Evolutionary conservation across 1,140 invertebrate species (phyloP).

Genomic region (Apis florea): DNA sequence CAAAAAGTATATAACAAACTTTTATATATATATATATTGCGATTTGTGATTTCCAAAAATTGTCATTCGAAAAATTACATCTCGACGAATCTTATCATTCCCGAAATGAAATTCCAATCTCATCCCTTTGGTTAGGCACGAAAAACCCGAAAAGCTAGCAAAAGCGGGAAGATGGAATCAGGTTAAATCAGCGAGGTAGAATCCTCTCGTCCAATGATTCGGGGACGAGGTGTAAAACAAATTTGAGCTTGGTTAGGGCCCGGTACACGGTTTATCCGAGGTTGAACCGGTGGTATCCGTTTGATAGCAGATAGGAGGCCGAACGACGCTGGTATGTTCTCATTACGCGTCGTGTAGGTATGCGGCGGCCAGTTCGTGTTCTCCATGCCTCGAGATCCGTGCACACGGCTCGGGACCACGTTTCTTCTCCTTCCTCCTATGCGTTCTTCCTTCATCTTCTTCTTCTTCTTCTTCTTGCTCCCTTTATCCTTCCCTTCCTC

Average conservation of each 20-base stretch:
- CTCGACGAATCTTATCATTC: too few relatives aligned
- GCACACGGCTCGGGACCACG: slow-evolving; percentile 57
- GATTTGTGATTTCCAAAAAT: too few relatives aligned
- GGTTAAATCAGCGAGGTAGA: background rate
- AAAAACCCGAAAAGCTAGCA: background rate
- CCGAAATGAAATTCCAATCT: too few relatives aligned
- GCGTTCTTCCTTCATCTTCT: slow-evolving; percentile 41
- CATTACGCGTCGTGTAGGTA: slow-evolving; percentile 79
- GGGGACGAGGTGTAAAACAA: slow-evolving; percentile 13
- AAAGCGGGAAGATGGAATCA: background rate
- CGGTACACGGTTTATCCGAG: slow-evolving; percentile 55
- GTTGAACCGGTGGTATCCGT: slow-evolving; percentile 68
- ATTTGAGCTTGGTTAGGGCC: slow-evolving; percentile 55
- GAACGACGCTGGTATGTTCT: slow-evolving; percentile 79
- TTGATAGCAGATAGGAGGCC: slow-evolving; percentile 76
- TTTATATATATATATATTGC: too few relatives aligned
- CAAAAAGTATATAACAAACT: too few relatives aligned
- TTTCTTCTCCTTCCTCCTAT: slow-evolving; percentile 52
- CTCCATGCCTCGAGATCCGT: slow-evolving; percentile 44
- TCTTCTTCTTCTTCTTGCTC: background rate
- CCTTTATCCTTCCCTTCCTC: slow-evolving; percentile 17
- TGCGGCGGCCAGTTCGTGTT: slow-evolving; percentile 66
- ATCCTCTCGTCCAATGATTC: background rate
- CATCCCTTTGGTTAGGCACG: too few relatives aligned
- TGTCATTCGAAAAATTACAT: too few relatives aligned